A percentile compares a stretch with the other conserved stretches of the same genome.
Conservation (phyloP, 2,888 invertebrate species). For the Ptychoptera contaminata region DNA sequence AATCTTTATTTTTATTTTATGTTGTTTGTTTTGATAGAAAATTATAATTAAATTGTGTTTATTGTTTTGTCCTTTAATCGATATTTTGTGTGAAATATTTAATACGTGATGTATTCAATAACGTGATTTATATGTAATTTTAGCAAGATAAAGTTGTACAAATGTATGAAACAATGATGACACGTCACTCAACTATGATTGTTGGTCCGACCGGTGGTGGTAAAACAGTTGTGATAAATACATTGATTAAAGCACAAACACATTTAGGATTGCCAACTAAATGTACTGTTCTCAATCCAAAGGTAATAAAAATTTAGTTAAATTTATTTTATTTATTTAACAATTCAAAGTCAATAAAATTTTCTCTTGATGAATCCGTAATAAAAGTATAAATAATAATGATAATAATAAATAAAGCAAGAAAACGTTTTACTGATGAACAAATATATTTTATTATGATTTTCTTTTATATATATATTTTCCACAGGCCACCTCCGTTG, state of each 20-base stretch:
- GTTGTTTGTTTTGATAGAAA: no score
- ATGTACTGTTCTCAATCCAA: conserved; percentile 68
- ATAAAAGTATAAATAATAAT: no score
- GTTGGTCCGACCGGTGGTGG: conserved; percentile 90
- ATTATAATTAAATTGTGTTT: background rate
- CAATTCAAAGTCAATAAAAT: no score
- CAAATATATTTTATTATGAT: no score
- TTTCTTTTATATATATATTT: no score
- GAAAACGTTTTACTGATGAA: no score
- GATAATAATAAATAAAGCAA: no score
- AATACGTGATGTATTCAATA: background rate
- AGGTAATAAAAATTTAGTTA: conserved; percentile 32
- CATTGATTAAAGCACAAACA: conserved; percentile 63
- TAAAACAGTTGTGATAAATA: conserved; percentile 70
- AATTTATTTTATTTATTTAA: background rate
- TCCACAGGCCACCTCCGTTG: conserved; percentile 62
- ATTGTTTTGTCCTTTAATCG: background rate
- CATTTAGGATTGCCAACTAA: conserved; percentile 63
- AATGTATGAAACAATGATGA: conserved; percentile 90
- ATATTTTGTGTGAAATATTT: no score
- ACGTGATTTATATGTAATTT: conserved; percentile 3
- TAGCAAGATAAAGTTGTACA: conserved; percentile 81
- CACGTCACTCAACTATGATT: conserved; percentile 79
- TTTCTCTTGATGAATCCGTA: no score
- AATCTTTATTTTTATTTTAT: background rate